A percentile compares a stretch with the other conserved stretches of the same genome.
These are phyloP conservation scores for Schizopygopsis pylzovi DNA, from an alignment of 2,797 vertebrate genomes.

Conservation along the genomic window DNA sequence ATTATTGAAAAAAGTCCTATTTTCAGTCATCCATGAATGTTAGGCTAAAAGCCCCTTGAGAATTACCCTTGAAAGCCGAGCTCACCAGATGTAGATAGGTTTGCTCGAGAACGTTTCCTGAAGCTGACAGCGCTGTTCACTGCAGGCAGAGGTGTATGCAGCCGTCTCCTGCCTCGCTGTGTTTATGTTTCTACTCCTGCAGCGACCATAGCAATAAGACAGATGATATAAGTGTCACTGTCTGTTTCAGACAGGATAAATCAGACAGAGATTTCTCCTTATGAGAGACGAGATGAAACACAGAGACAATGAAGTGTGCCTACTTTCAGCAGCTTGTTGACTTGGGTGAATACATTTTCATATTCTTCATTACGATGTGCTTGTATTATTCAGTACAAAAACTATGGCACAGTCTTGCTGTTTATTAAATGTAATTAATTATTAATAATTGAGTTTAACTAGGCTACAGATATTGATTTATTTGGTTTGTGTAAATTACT, in stretches of 20 bases:
- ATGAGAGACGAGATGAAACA: conserved; percentile 32
- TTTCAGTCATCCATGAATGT: conserved; percentile 16
- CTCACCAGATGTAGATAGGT: conserved; percentile 14
- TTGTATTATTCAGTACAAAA: background rate
- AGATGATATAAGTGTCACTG: conserved; percentile 40
- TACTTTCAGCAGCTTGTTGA: background rate
- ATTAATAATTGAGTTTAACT: background rate
- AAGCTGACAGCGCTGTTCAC: conserved; percentile 12
- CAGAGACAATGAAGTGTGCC: background rate
- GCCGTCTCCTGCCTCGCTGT: conserved; percentile 12
- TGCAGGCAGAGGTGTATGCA: background rate
- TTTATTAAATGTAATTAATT: background rate
- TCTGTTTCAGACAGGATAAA: conserved; percentile 38
- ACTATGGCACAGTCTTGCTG: background rate
- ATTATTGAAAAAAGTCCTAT: background rate
- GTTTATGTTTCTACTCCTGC: conserved; percentile 35
- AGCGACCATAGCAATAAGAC: conserved; percentile 35
- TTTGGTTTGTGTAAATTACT: background rate
- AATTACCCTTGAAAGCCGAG: background rate
- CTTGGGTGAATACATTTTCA: background rate
- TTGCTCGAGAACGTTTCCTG: background rate
- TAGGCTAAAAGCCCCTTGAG: conserved; percentile 10
- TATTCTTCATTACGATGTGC: background rate
- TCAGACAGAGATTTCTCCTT: conserved; percentile 42
- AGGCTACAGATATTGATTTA: background rate